phyloP scores from a whole-genome alignment of 2,888 invertebrate genomes.

The Cephus nigrinus region DNA sequence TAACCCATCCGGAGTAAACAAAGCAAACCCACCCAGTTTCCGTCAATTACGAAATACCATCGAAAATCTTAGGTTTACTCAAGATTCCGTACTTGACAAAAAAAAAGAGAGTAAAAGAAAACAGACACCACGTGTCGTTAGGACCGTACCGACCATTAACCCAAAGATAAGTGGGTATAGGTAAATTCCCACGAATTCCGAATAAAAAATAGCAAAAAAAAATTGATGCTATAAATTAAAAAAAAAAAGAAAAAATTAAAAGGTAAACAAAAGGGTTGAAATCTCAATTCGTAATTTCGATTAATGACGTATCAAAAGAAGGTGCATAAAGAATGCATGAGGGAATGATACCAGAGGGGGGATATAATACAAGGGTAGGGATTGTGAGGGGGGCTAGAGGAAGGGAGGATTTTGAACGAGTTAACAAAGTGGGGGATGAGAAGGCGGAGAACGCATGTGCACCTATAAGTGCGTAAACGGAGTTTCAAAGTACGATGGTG shows the following conservation, averaged over 20 bases:
- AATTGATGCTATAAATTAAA: background rate
- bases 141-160: background rate
- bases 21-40: background rate
- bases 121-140: background rate
- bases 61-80: background rate
- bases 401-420: slow-evolving; percentile 22
- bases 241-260: background rate
- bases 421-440: slow-evolving; percentile 30
- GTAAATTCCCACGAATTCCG: background rate
- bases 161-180: background rate
- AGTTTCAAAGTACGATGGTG: slow-evolving; percentile 31
- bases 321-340: background rate
- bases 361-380: slow-evolving; percentile 12
- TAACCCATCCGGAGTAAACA: background rate
- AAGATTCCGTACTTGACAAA: background rate
- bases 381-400: slow-evolving; percentile 25
- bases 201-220: background rate
- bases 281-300: background rate
- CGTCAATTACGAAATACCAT: background rate
- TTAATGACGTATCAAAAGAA: background rate
- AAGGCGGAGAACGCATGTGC: slow-evolving; percentile 40
- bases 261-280: background rate
- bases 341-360: background rate
- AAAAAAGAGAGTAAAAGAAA: background rate
- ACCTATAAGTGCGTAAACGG: slow-evolving; percentile 26